A percentile compares a stretch with the other conserved stretches of the same genome.
Evolutionary conservation across 2,888 invertebrate genomes (phyloP).

Genomic region (Ditylenchus weischeri): DNA sequence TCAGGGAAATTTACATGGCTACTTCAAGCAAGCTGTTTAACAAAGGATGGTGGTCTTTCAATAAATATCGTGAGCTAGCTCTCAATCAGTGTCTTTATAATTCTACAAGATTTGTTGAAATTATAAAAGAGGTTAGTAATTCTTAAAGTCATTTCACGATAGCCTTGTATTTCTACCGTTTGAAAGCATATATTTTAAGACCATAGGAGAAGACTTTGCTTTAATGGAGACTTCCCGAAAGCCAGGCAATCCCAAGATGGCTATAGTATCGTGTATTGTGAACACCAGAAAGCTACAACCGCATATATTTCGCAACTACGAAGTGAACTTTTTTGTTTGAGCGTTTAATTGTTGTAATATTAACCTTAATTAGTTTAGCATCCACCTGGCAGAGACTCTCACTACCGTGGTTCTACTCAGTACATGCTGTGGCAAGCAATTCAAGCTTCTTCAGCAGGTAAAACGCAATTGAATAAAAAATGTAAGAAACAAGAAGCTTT

Average conservation of each 20-base stretch:
- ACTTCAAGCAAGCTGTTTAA: slow-evolving; percentile 67
- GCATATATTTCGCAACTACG: slow-evolving; percentile 7
- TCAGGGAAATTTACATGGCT: slow-evolving; percentile 41
- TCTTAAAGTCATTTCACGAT: too few relatives aligned
- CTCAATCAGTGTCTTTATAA: slow-evolving; percentile 80
- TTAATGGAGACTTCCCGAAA: slow-evolving; percentile 44
- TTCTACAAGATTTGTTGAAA: slow-evolving; percentile 75
- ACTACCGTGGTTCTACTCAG: slow-evolving; percentile 56
- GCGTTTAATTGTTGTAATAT: neutral
- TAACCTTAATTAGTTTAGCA: slow-evolving; percentile 65
- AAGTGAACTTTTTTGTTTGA: neutral
- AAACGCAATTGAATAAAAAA: too few relatives aligned
- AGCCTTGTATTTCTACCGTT: neutral
- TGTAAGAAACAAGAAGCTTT: too few relatives aligned
- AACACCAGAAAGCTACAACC: slow-evolving; percentile 68
- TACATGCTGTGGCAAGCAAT: slow-evolving; percentile 58
- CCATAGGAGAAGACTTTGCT: slow-evolving; percentile 46
- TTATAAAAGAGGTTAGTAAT: slow-evolving; percentile 68
- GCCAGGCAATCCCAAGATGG: slow-evolving; percentile 65
- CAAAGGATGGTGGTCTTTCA: slow-evolving; percentile 65
- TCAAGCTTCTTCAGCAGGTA: slow-evolving; percentile 76
- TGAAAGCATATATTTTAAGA: slow-evolving; percentile 25
- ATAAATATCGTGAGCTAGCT: slow-evolving; percentile 43
- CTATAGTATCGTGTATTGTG: slow-evolving; percentile 76
- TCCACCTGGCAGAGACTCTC: slow-evolving; percentile 66